These are phyloP conservation scores for Carterocephalus palaemon DNA, from an alignment of 2,888 invertebrate genomes.

Conservation along the genomic window DNA sequence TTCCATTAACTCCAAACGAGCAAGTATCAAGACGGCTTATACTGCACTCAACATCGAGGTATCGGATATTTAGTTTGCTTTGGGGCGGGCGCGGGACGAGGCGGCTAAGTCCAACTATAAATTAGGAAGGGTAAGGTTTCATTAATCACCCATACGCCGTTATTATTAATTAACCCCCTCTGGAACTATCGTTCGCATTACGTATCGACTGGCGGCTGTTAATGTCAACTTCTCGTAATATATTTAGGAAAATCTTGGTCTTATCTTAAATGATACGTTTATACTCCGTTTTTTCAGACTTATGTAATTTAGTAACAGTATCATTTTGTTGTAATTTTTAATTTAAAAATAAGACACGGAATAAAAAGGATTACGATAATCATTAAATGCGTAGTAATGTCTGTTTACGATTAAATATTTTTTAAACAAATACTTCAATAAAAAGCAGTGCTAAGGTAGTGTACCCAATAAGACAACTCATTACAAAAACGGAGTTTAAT, in stretches of 20 bases:
- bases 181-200: constrained; percentile 70
- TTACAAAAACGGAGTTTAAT: no score
- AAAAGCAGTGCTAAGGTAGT: no score
- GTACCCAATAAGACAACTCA: no score
- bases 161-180: constrained; percentile 79
- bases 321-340: background rate
- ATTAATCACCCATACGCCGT: constrained; percentile 80
- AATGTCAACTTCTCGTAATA: constrained; percentile 57
- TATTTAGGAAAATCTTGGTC: background rate
- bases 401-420: no score
- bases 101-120: constrained; percentile 79
- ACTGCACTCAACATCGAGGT: constrained; percentile 65
- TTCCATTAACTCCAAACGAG: no score
- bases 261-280: background rate
- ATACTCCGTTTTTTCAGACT: background rate
- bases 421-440: no score
- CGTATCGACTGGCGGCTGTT: constrained; percentile 63
- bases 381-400: no score
- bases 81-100: constrained; percentile 63
- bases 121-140: constrained; percentile 80
- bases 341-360: background rate
- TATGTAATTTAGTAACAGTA: background rate
- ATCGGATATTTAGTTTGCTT: constrained; percentile 80
- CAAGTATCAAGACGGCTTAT: constrained; percentile 47
- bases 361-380: background rate